These are phyloP conservation scores for Myotis yumanensis DNA, from an alignment of 2,113 vertebrate species.

Conservation along the genomic window DNA sequence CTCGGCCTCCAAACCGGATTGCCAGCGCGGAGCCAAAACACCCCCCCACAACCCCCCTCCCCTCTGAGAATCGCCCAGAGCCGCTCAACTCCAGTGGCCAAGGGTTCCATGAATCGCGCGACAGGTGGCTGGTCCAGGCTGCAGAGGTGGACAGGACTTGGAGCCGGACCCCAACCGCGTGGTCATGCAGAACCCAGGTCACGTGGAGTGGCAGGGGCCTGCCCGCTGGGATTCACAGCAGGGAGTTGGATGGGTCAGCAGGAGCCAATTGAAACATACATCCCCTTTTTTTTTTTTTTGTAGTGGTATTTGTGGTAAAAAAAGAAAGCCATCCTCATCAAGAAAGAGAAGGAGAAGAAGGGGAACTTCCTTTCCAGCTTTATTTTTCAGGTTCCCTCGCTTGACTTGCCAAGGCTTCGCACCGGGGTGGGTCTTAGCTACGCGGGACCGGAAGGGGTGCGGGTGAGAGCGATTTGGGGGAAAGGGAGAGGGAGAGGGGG, in stretches of 20 bases:
- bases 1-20: background rate
- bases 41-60: accelerated
- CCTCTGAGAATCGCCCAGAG: background rate
- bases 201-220: accelerated
- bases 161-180: background rate
- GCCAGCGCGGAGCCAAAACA: accelerated
- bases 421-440: too few relatives aligned
- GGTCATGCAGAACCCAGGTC: accelerated
- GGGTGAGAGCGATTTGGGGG: background rate
- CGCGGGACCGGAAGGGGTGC: accelerated
- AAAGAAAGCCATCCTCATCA: background rate
- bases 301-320: background rate
- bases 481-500: background rate
- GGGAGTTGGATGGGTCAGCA: background rate
- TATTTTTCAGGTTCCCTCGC: background rate
- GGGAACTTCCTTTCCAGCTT: background rate
- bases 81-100: accelerated
- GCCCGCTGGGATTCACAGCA: too few relatives aligned
- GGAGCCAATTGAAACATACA: background rate
- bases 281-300: background rate
- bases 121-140: background rate
- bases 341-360: background rate
- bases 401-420: background rate
- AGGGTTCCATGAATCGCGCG: accelerated
- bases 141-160: background rate